These are phyloP conservation scores for Dromiciops gliroides DNA, from an alignment of 2,113 vertebrate genomes.

Conservation along the genomic window DNA sequence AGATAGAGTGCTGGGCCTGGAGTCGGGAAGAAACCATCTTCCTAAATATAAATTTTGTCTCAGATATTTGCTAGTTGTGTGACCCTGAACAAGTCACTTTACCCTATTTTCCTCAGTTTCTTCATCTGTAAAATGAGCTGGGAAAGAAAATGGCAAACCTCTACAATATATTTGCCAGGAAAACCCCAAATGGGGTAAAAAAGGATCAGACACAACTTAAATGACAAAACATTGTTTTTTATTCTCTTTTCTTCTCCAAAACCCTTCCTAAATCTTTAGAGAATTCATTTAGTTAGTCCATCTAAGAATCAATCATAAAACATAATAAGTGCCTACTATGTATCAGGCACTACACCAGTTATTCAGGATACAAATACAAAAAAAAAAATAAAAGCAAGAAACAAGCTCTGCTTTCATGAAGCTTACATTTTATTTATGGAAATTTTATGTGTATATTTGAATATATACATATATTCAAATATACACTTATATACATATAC, in stretches of 20 bases:
- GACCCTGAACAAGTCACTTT: neutral
- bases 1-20: too few relatives aligned
- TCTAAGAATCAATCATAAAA: neutral
- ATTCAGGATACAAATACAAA: neutral
- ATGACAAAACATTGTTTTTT: neutral
- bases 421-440: too few relatives aligned
- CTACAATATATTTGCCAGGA: neutral
- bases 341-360: neutral
- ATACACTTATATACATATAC: too few relatives aligned
- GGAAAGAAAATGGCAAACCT: neutral
- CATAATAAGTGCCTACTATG: neutral
- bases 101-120: neutral
- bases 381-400: too few relatives aligned
- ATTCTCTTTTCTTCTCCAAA: neutral
- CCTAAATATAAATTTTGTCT: neutral
- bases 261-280: neutral
- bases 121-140: neutral
- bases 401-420: too few relatives aligned
- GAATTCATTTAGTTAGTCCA: neutral
- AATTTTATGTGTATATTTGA: neutral
- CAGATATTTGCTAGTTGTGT: neutral
- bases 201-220: neutral
- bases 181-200: neutral
- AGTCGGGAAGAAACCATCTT: neutral
- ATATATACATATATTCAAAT: neutral